Percentiles rank a stretch among this genome's conserved stretches.
Evolutionary conservation across 2,888 invertebrate genomes (phyloP).

Genomic region (Aspidapion aeneum): DNA sequence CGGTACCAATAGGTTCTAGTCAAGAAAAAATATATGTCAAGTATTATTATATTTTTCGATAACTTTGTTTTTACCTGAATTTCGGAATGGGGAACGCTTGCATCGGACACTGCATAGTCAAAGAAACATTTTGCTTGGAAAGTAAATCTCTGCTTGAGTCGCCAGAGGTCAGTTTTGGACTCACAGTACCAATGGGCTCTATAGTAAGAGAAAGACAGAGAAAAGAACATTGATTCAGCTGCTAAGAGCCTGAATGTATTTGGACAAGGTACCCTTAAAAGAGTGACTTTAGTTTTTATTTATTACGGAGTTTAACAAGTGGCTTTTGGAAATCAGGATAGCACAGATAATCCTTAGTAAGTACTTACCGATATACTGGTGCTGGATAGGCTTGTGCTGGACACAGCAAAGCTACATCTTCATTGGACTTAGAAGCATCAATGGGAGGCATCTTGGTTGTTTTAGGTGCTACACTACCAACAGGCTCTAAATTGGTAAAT

Average conservation of each 20-base stretch:
- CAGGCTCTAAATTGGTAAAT: constrained; percentile 43
- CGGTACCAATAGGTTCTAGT: constrained; percentile 74
- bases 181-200: constrained; percentile 77
- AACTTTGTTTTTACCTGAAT: constrained; percentile 66
- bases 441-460: constrained; percentile 19
- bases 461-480: constrained; percentile 51
- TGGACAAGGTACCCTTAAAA: too few species aligned
- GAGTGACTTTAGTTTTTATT: not conserved
- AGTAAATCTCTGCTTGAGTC: constrained; percentile 39
- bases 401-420: constrained; percentile 54
- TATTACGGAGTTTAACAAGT: not conserved
- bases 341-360: too few species aligned
- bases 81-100: constrained; percentile 69
- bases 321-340: not conserved
- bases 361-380: constrained; percentile 50
- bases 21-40: not conserved
- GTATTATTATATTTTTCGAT: too few species aligned
- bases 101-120: constrained; percentile 60
- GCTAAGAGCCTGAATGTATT: too few species aligned
- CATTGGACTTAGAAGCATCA: constrained; percentile 14
- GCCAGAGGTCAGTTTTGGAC: constrained; percentile 56
- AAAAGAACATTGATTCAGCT: too few species aligned
- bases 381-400: constrained; percentile 67
- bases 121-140: constrained; percentile 38
- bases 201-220: too few species aligned